These are phyloP conservation scores for Melopsittacus undulatus DNA, from an alignment of 2,797 vertebrate species.

Conservation along the genomic window DNA sequence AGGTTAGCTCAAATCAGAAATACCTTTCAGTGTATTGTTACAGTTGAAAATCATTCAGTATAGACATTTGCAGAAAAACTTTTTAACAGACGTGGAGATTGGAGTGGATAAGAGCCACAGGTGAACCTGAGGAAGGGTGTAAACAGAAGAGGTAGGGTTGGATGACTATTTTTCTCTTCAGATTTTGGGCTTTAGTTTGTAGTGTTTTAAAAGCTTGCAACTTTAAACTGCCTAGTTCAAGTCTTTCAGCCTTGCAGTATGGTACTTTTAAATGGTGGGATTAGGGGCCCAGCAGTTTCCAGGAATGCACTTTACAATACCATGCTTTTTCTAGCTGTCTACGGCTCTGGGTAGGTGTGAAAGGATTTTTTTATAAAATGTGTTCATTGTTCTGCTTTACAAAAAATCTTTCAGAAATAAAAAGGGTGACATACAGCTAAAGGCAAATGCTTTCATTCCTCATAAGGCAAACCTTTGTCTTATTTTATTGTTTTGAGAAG, in stretches of 20 bases:
- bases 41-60: neutral
- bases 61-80: neutral
- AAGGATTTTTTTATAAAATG: neutral
- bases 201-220: neutral
- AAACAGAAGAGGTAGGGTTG: neutral
- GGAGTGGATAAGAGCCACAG: neutral
- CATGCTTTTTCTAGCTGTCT: slow-evolving; percentile 15
- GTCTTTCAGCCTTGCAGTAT: neutral
- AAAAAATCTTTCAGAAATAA: neutral
- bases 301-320: slow-evolving; percentile 25
- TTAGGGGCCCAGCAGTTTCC: slow-evolving; percentile 2
- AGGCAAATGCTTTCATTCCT: neutral
- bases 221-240: neutral
- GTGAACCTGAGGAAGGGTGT: accelerated
- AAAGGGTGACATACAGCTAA: neutral
- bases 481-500: neutral
- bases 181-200: neutral
- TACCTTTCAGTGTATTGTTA: neutral
- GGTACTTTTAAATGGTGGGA: neutral
- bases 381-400: slow-evolving; percentile 3
- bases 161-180: neutral
- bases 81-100: neutral
- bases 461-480: neutral
- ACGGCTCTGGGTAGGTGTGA: neutral
- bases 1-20: neutral